phyloP scores from a whole-genome alignment of 2,888 invertebrate genomes.

The Perithous albicinctus region DNA sequence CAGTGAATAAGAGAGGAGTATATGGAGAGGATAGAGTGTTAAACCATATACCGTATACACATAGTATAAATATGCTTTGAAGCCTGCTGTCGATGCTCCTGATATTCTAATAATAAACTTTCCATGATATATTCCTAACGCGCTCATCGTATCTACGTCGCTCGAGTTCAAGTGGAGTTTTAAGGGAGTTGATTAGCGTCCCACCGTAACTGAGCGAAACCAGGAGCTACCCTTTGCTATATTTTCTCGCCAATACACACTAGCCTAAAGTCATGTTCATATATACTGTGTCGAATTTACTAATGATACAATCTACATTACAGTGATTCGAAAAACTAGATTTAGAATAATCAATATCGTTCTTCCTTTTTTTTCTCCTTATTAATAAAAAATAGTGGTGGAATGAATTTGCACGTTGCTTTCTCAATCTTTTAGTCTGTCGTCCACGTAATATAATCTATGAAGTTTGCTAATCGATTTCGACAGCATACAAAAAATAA shows the following conservation, averaged over 20 bases:
- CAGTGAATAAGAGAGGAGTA: slow-evolving; percentile 6
- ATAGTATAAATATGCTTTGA: slow-evolving; percentile 52
- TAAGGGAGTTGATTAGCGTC: slow-evolving; percentile 36
- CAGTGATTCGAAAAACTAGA: background rate
- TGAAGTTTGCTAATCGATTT: too few relatives aligned
- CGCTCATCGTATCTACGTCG: slow-evolving; percentile 26
- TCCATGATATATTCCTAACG: slow-evolving; percentile 12
- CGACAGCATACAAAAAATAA: too few relatives aligned
- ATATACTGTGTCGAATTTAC: too few relatives aligned
- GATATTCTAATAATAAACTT: slow-evolving; percentile 56
- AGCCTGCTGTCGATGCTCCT: slow-evolving; percentile 18
- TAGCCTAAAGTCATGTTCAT: background rate
- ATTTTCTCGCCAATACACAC: background rate
- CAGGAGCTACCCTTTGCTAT: background rate
- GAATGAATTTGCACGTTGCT: too few relatives aligned
- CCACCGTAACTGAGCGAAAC: background rate
- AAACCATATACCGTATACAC: slow-evolving; percentile 1
- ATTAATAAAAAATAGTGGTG: too few relatives aligned
- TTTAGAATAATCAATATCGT: too few relatives aligned
- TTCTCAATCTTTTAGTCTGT: too few relatives aligned
- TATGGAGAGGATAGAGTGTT: slow-evolving; percentile 7
- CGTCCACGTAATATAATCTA: too few relatives aligned
- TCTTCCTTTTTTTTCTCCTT: too few relatives aligned
- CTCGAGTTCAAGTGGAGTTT: slow-evolving; percentile 27
- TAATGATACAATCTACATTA: too few relatives aligned